These are phyloP conservation scores for Melanchra persicariae DNA, from an alignment of 2,888 invertebrate genomes.

Conservation along the genomic window DNA sequence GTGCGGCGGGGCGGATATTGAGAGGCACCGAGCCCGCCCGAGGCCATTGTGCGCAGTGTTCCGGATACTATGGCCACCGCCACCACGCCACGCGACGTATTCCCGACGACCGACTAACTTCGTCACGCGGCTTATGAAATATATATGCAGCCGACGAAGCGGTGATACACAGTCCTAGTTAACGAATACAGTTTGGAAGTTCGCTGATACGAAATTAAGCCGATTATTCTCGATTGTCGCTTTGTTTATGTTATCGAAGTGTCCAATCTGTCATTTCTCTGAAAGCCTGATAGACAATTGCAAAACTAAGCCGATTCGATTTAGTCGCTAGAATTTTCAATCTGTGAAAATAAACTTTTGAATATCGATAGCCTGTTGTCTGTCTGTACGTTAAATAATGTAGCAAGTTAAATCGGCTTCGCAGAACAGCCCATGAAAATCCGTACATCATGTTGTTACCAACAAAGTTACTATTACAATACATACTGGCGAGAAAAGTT, in stretches of 20 bases:
- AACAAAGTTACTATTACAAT: conserved; percentile 42
- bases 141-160: conserved; percentile 39
- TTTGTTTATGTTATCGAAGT: conserved; percentile 25
- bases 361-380: not conserved
- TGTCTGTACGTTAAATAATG: conserved; percentile 14
- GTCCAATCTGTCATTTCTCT: not conserved
- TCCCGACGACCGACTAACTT: conserved; percentile 46
- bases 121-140: conserved; percentile 56
- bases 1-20: conserved; percentile 72
- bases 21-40: conserved; percentile 63
- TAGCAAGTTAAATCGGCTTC: conserved; percentile 11
- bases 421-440: conserved; percentile 4
- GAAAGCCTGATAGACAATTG: not conserved
- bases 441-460: conserved; percentile 15
- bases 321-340: not conserved
- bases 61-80: conserved; percentile 34
- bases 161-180: conserved; percentile 22
- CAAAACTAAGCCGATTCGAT: conserved; percentile 12
- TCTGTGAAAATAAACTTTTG: no score
- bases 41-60: conserved; percentile 66
- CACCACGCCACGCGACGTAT: conserved; percentile 23
- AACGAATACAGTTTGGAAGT: conserved; percentile 27
- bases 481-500: conserved; percentile 33
- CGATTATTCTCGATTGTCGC: conserved; percentile 36
- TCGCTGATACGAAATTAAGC: conserved; percentile 34